Evolutionary conservation across 1,140 invertebrate species (phyloP).

Genomic region (Trinorchestia longiramus): DNA sequence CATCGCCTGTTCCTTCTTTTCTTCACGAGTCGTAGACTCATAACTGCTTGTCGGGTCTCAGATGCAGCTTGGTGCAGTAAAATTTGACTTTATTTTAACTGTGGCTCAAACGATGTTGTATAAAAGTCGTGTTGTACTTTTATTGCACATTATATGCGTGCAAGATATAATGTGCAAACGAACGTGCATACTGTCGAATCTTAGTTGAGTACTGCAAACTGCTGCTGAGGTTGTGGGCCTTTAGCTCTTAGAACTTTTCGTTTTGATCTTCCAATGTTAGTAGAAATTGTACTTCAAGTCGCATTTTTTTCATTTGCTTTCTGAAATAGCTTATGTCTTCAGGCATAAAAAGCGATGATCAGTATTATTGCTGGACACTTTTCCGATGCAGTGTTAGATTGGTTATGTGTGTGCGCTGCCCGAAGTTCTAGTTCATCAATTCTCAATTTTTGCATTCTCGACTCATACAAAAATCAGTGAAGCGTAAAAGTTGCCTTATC

Average conservation of each 20-base stretch:
- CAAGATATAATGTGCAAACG: not conserved
- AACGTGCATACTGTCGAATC: not conserved
- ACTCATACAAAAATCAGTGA: not conserved
- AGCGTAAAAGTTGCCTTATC: not conserved
- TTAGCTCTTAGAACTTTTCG: not conserved
- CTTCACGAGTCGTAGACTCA: not conserved
- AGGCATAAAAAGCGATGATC: not conserved
- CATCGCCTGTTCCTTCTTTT: too few species aligned
- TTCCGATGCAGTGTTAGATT: not conserved
- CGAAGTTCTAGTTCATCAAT: not conserved
- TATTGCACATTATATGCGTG: not conserved
- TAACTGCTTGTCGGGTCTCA: not conserved
- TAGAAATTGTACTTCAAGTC: not conserved
- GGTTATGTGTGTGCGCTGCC: not conserved
- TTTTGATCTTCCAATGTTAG: not conserved
- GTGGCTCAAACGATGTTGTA: not conserved
- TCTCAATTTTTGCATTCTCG: not conserved
- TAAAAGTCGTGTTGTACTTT: not conserved
- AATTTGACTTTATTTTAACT: not conserved
- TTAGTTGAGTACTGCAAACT: not conserved
- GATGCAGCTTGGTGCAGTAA: not conserved
- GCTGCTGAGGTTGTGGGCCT: not conserved
- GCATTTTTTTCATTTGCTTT: not conserved
- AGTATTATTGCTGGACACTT: not conserved
- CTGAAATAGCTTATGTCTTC: not conserved